Evolutionary conservation across 2,888 invertebrate species (phyloP).

Genomic region (Sesia apiformis): DNA sequence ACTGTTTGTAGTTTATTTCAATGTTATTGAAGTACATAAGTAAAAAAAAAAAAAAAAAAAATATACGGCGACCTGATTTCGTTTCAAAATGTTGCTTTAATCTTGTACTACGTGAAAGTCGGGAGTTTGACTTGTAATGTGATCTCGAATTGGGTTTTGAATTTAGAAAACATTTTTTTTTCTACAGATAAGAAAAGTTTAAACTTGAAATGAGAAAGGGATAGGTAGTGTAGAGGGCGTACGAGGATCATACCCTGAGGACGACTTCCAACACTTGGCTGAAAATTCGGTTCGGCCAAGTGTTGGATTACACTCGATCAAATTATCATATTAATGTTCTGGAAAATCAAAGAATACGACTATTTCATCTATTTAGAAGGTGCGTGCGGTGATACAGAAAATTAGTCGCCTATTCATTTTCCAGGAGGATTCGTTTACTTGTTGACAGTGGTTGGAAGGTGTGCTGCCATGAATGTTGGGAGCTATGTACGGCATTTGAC

Average conservation of each 20-base stretch:
- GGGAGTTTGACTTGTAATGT: constrained; percentile 48
- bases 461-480: background rate
- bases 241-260: background rate
- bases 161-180: constrained; percentile 25
- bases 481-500: background rate
- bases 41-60: constrained; percentile 9
- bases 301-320: no score
- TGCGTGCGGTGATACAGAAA: no score
- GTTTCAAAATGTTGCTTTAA: constrained; percentile 59
- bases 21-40: constrained; percentile 14
- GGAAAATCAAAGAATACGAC: no score
- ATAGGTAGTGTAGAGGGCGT: background rate
- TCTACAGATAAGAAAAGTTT: background rate
- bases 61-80: constrained; percentile 39
- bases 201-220: background rate
- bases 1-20: constrained; percentile 22
- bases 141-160: constrained; percentile 65
- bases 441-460: background rate
- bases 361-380: no score
- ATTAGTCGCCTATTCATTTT: no score
- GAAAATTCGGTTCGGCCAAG: no score
- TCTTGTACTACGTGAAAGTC: constrained; percentile 54
- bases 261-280: no score
- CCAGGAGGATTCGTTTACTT: no score
- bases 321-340: no score